Evolutionary conservation across 2,797 vertebrate species (phyloP), one percentile per base, ranked within the genome.

Genomic region (Thaleichthys pacificus): DNA sequence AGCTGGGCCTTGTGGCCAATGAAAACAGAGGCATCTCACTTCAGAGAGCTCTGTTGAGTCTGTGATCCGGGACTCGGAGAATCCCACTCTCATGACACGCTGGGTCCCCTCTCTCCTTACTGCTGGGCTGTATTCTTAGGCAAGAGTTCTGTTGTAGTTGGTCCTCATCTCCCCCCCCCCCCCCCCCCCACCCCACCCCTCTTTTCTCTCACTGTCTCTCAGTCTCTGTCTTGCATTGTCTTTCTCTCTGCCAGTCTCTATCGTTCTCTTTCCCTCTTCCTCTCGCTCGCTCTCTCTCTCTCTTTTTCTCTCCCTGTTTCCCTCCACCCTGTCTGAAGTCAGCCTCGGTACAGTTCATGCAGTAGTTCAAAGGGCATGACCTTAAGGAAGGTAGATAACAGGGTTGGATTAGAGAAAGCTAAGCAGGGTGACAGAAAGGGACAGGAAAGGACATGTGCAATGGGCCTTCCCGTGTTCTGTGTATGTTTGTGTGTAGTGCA

Each of bases 11-110:
- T 65, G 74, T 57, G 85, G 91, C 87, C 90, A 93, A 85, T 65
- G 77, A 84, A 92, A 93, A 90, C 84, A 91, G 57, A 76, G 71
- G 76, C 73, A 84, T 79, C 78, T 76, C 82, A 80, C 83, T 86
- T 86, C 86, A 83, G 85, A 80, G 70, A 84, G 78, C 47, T 61
- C 68, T 77, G 75, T 78, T 61, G 84, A 81, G 76, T 82, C 79
- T 92, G 78, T 89, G 82, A 89, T 87, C 85, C 75, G 5, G 61
- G 62, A 86, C 84, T 89, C 84, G 75, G 66, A 78, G 75, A 82
- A 82, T 84, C 82, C 62, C 71, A 85, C 81, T 83, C 79, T 84
- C 73, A 80, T 81, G 54, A 74, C 69, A 82, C 82, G 82, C 64
- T 77, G 42, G 9, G 42, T 47, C 63, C 51, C 81, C 38, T 26